Percentiles rank a stretch among this genome's conserved stretches.
These are phyloP conservation scores for Artemisiospiza belli DNA, from an alignment of 2,113 vertebrate species.

Conservation along the genomic window DNA sequence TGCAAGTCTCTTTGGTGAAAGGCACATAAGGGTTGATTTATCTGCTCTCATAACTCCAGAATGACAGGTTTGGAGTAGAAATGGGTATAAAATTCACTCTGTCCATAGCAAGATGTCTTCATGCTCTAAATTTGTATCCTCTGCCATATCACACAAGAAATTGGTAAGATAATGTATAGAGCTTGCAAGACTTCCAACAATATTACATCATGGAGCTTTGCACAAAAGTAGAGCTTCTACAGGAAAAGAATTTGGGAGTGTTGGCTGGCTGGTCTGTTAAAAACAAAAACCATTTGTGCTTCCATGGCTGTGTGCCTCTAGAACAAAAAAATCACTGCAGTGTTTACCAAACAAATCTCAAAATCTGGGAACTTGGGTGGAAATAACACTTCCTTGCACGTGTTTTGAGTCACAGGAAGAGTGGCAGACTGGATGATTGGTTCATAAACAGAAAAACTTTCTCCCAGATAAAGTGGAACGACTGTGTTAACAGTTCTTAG, in stretches of 20 bases:
- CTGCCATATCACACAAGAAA: background rate
- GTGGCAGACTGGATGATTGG: background rate
- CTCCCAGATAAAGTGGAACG: background rate
- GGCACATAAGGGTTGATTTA: no score
- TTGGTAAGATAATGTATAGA: background rate
- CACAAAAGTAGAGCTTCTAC: background rate
- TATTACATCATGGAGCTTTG: background rate
- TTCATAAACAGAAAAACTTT: conserved; percentile 40
- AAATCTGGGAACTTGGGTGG: background rate
- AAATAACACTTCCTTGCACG: conserved; percentile 23
- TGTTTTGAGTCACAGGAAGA: conserved; percentile 33
- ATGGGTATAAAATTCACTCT: background rate
- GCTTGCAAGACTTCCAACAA: background rate
- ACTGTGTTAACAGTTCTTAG: background rate
- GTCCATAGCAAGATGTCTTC: background rate
- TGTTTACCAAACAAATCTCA: background rate
- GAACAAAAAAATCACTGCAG: background rate
- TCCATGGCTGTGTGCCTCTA: background rate
- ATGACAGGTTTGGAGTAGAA: background rate
- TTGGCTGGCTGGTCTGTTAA: background rate
- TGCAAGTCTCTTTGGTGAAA: background rate
- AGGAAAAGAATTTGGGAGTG: background rate
- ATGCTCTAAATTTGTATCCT: background rate
- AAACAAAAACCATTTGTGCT: background rate
- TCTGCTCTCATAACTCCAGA: background rate